Base-by-base conservation (phyloP, 1,140 invertebrate species). In the Conus ventricosus region DNA sequence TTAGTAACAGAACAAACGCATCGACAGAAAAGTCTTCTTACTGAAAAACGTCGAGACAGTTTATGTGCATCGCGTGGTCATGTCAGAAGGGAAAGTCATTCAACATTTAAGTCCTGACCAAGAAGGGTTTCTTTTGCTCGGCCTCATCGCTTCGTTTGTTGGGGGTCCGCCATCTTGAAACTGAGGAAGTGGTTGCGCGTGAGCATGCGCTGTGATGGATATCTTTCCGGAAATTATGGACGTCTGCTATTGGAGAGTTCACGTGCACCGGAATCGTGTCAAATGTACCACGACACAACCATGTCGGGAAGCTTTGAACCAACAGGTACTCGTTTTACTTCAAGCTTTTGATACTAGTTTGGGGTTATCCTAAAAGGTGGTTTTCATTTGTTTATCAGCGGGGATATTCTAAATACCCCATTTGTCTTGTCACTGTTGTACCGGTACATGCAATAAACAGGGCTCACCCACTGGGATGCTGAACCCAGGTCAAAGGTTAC, bases 131-230 rank as follows among this genome's bases (percentile, higher is more conserved):
- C 6, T 8, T 20, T 17, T n/a, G 15, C 67, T 13, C 20, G 15
- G 57, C 20, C 20, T 23, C 67, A 23, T 71, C 67, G 20, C 20
- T 71, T n/a, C 71, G 83, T 76, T 87, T 87, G 85, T 87, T 87
- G 71, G 67, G 85, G 85, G 85, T 78, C 89, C 89, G 90, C 92
- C 92, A 93, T 93, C 85, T 93, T 93, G 92, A 93, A 93, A 91
- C 92, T 90, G 92, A 92, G 92, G 92, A 93, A 93, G 92, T 75
- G n/a, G 20, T 67, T 39, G 13, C 75, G 15, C 11, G 76, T 88
- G 75, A 54, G 89, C 92, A 91, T 91, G 91, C 88, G 92, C 88
- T 89, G 5, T 53, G 27, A 51, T 80, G 78, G 54, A 55, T 8
- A 39, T n/a, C 27, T 13, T 51, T 39, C 85, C 85, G 75, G 85